phyloP scores from a whole-genome alignment of 2,113 vertebrate genomes.

The Hypocryptadius cinnamomeus region DNA sequence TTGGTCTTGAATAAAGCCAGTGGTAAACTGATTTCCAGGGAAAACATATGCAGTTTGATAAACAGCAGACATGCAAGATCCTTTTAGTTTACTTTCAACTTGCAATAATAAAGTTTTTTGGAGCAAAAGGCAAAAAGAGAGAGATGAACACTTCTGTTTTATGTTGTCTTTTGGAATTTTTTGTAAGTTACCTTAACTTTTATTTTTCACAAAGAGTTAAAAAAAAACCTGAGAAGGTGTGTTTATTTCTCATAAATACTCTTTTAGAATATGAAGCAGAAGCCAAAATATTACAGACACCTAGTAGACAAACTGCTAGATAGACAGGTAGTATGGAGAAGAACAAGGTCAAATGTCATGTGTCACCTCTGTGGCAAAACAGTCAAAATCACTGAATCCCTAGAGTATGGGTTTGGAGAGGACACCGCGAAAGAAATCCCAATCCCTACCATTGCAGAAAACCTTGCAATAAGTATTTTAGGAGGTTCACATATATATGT shows the following conservation, averaged over 20 bases:
- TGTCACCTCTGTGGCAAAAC: background rate
- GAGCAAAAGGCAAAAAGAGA: background rate
- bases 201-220: background rate
- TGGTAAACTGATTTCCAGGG: background rate
- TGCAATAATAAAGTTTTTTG: background rate
- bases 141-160: fast-evolving
- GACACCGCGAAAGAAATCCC: background rate
- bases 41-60: background rate
- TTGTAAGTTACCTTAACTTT: background rate
- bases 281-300: background rate
- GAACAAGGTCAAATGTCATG: background rate
- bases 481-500: background rate
- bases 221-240: fast-evolving
- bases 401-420: background rate
- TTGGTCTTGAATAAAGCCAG: background rate
- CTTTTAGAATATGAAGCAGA: background rate
- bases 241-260: background rate
- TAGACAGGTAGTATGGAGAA: background rate
- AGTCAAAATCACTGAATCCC: background rate
- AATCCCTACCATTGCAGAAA: background rate
- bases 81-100: background rate
- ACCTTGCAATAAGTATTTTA: background rate
- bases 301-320: background rate
- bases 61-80: background rate
- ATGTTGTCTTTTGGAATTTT: background rate